Evolutionary conservation across 2,113 vertebrate genomes (phyloP).

Genomic region (Poecilia latipinna): DNA sequence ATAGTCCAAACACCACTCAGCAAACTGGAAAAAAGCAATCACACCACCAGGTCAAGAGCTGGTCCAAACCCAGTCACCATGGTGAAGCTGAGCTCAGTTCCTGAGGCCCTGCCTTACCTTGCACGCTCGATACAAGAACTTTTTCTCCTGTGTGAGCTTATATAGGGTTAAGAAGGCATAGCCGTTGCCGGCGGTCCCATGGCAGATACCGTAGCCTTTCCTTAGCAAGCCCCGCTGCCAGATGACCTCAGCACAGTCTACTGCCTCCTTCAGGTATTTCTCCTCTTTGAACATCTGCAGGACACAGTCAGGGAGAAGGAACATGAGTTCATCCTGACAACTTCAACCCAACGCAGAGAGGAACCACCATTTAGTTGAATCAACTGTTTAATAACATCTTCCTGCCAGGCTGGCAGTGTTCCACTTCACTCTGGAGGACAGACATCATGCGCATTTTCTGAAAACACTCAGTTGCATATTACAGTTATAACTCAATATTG

Average conservation of each 20-base stretch:
- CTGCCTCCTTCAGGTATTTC: slow-evolving; percentile 94
- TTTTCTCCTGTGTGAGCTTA: slow-evolving; percentile 90
- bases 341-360: too few relatives aligned
- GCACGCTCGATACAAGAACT: slow-evolving; percentile 93
- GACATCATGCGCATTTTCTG: too few relatives aligned
- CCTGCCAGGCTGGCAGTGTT: too few relatives aligned
- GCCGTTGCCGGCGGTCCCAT: slow-evolving; percentile 92
- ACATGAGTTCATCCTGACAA: too few relatives aligned
- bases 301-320: neutral
- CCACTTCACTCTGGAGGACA: too few relatives aligned
- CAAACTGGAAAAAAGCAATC: slow-evolving; percentile 82
- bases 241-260: slow-evolving; percentile 93
- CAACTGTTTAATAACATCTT: too few relatives aligned
- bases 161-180: slow-evolving; percentile 95
- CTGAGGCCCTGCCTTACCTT: slow-evolving; percentile 81
- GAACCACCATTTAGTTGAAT: too few relatives aligned
- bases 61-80: neutral
- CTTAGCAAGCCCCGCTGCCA: slow-evolving; percentile 95
- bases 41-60: neutral
- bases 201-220: slow-evolving; percentile 96
- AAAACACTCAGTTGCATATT: too few relatives aligned
- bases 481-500: too few relatives aligned
- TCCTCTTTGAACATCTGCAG: slow-evolving; percentile 93
- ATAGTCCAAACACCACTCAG: slow-evolving; percentile 97
- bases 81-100: neutral